Evolutionary conservation across 1,140 invertebrate species (phyloP).

Genomic region (Idris sp.): DNA sequence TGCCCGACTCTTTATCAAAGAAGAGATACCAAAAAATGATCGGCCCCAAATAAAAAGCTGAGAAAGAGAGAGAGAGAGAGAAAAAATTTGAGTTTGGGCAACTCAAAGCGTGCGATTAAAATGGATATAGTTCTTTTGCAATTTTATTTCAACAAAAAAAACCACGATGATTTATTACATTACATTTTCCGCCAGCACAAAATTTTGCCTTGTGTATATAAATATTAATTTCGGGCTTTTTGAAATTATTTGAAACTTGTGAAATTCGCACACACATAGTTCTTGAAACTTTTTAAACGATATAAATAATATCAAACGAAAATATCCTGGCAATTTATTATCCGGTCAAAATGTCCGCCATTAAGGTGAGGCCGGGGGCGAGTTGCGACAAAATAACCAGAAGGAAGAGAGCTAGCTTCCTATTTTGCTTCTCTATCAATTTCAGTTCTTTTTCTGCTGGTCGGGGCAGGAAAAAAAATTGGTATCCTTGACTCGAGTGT

Average conservation of each 20-base stretch:
- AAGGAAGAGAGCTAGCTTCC: constrained; percentile 7
- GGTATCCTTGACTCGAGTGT: constrained; percentile 59
- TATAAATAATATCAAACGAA: constrained; percentile 70
- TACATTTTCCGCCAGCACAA: no score
- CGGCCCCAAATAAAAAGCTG: constrained; percentile 33
- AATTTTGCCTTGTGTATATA: no score
- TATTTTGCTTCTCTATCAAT: constrained; percentile 53
- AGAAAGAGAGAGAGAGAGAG: no score
- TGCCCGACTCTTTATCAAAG: constrained; percentile 40
- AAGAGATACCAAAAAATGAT: constrained; percentile 50
- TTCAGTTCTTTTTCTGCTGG: constrained; percentile 36
- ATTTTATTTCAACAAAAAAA: not conserved
- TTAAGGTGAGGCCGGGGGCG: constrained; percentile 15
- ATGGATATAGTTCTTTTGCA: constrained; percentile 16
- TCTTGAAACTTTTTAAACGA: constrained; percentile 67
- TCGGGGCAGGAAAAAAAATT: constrained; percentile 48
- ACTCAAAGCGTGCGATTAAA: constrained; percentile 42
- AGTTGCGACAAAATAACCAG: not conserved
- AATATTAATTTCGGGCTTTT: no score
- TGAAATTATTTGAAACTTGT: not conserved
- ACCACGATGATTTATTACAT: no score
- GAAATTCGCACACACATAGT: constrained; percentile 30
- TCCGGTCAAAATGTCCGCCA: constrained; percentile 62
- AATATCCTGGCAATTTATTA: constrained; percentile 68
- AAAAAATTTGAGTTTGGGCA: no score